Evolutionary conservation across 2,113 vertebrate genomes (phyloP), one percentile per base, ranked within the genome.

Genomic region (Gallinago jamesoni): DNA sequence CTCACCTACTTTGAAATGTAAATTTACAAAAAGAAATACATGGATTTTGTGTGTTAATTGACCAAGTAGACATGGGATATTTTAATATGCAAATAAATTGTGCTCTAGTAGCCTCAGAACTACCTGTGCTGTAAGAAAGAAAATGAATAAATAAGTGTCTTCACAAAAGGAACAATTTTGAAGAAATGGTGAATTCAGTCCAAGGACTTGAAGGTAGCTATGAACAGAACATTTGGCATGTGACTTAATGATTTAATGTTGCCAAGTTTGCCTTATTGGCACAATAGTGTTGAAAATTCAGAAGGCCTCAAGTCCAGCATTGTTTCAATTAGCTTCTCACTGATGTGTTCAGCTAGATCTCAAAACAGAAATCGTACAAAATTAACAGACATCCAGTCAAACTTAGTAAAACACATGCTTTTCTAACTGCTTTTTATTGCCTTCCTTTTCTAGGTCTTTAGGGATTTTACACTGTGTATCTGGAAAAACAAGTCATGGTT

Each of bases 391-490:
- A 30, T 89, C 37, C 56, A 91, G 62, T 55, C 63, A 87, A 92
- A 90, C 60, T 86, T 76, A n/a, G 24, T 69, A 67, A 91, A 62
- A 2, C 56, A 35, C 1, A 0, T 80, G 18, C 43, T 86, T 93
- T 94, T 89, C 80, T 84, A 93, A 90, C 33, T 57, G 28, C 33
- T 20, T 86, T 93, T 96, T 93, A 84, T 77, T 96, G 64, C 84
- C 25, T 94, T 95, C 83, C 14, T 87, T 94, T 96, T 90, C 90
- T 89, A 91, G 72, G 63, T 93, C 87, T 90, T 84, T 87, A 81
- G 87, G 66, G 81, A 95, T 90, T 96, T 93, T 84, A 35, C 35
- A 57, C 27, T 78, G 63, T 17, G 0, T 91, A 85, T 64, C 80
- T 97, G 78, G 53, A 90, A 96, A 92, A 95, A 87, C 43, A 94